A percentile compares a stretch with the other conserved stretches of the same genome.
Evolutionary conservation across 2,888 invertebrate genomes (phyloP).

Genomic region (Ypsolopha scabrella): DNA sequence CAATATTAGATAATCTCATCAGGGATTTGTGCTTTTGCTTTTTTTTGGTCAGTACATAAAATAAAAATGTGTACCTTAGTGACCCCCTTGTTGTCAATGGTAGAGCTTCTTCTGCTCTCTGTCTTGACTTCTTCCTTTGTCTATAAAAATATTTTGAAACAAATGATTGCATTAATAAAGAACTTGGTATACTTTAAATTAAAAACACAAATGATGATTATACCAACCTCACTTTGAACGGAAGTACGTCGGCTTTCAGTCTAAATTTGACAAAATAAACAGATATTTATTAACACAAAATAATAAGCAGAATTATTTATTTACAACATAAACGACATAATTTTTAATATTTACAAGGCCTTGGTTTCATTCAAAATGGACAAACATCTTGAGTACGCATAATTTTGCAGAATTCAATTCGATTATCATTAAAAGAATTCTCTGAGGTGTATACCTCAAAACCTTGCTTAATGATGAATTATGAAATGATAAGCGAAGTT

Average conservation of each 20-base stretch:
- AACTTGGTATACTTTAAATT: constrained; percentile 6
- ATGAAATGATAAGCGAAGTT: no score
- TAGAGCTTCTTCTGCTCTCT: constrained; percentile 53
- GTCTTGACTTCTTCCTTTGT: constrained; percentile 40
- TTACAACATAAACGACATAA: no score
- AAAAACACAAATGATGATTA: constrained; percentile 23
- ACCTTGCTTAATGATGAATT: no score
- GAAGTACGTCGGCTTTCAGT: constrained; percentile 55
- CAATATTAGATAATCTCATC: neutral
- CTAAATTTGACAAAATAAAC: constrained; percentile 19
- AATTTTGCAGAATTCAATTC: no score
- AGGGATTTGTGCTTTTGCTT: neutral
- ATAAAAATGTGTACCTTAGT: constrained; percentile 30
- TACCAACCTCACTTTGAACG: constrained; percentile 45
- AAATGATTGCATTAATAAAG: constrained; percentile 7
- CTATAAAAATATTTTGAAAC: constrained; percentile 7
- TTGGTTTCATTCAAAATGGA: no score
- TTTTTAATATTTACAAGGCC: no score
- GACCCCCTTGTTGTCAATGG: constrained; percentile 48
- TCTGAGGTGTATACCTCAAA: no score
- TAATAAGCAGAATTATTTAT: no score
- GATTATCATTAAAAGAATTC: no score
- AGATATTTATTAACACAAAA: constrained; percentile 6
- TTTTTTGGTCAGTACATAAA: neutral
- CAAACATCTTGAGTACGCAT: no score